phyloP scores from a whole-genome alignment of 53 echinoderm and acorn worm species.

The Temnopleurus reevesii region DNA sequence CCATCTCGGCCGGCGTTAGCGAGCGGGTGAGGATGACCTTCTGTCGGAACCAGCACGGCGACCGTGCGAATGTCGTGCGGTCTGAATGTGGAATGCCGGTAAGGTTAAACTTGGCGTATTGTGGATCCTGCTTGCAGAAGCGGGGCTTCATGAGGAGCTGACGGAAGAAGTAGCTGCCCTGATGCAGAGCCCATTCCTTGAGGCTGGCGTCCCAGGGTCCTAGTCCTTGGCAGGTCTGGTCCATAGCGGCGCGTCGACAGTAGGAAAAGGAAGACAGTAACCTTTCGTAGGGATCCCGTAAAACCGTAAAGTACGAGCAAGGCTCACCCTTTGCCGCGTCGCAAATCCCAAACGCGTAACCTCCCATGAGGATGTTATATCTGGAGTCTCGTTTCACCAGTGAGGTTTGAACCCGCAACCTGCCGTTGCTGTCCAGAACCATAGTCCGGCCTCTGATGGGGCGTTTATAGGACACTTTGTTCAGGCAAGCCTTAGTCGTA shows the following conservation, averaged over 20 bases:
- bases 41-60: slow-evolving; percentile 83
- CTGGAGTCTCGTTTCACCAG: too few relatives aligned
- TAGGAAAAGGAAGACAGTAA: slow-evolving; percentile 80
- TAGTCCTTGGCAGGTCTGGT: slow-evolving; percentile 76
- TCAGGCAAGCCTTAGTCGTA: slow-evolving; percentile 75
- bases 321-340: slow-evolving; percentile 55
- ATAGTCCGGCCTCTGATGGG: not conserved
- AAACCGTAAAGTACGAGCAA: slow-evolving; percentile 86
- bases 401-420: not conserved
- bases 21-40: slow-evolving; percentile 63
- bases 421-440: not conserved
- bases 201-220: slow-evolving; percentile 69
- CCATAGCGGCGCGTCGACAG: slow-evolving; percentile 70
- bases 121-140: slow-evolving; percentile 59
- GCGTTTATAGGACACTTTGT: slow-evolving; percentile 37
- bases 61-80: not conserved
- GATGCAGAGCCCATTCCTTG: slow-evolving; percentile 83
- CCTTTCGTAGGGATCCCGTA: slow-evolving; percentile 85
- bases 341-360: slow-evolving; percentile 86
- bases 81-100: slow-evolving; percentile 29
- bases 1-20: slow-evolving; percentile 52
- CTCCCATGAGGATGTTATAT: slow-evolving; percentile 68
- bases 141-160: slow-evolving; percentile 75
- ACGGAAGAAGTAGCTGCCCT: slow-evolving; percentile 87
- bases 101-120: slow-evolving; percentile 12